Conservation (phyloP, 1,140 invertebrate species). For the Vollenhovia emeryi region DNA sequence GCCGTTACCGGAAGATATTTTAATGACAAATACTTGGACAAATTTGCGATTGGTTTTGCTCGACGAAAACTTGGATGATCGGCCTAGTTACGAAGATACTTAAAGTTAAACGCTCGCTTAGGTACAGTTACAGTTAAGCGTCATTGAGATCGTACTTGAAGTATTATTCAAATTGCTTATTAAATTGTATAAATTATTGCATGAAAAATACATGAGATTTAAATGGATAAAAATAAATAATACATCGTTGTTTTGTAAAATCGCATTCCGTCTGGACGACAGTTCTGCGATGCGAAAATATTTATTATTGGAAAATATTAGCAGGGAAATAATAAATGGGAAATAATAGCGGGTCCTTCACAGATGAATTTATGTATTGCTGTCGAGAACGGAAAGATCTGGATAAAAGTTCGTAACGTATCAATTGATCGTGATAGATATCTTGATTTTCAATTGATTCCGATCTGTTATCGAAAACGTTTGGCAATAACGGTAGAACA, state of each 20-base stretch:
- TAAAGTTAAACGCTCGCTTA: background rate
- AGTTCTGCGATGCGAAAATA: background rate
- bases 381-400: background rate
- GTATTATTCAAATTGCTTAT: background rate
- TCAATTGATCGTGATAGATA: background rate
- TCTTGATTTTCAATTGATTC: background rate
- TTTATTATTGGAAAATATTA: background rate
- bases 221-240: background rate
- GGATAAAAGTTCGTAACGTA: background rate
- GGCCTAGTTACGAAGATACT: background rate
- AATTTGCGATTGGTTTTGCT: constrained; percentile 17
- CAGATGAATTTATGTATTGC: background rate
- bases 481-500: background rate
- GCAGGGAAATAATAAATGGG: no score
- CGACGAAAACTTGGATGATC: background rate
- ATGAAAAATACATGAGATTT: background rate
- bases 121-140: background rate
- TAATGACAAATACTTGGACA: constrained; percentile 37
- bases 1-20: constrained; percentile 36
- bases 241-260: background rate
- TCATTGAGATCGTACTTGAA: background rate
- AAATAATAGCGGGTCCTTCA: background rate
- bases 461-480: background rate
- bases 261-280: background rate
- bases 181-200: constrained; percentile 7